A percentile compares a stretch with the other conserved stretches of the same genome.
Evolutionary conservation across 1,140 invertebrate species (phyloP).

Genomic region (Anoplolepis gracilipes): DNA sequence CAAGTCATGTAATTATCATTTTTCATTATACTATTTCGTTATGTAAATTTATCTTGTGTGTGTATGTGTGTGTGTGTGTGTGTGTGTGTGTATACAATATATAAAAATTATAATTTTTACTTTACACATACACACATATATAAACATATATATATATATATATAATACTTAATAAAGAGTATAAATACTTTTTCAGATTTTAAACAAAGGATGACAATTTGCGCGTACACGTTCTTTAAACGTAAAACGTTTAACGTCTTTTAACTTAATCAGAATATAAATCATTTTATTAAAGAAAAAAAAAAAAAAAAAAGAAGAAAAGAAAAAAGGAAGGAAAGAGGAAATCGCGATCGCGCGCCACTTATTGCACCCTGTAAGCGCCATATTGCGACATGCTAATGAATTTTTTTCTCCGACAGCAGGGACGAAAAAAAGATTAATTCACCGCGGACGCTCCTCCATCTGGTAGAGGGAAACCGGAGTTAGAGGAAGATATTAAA

Average conservation of each 20-base stretch:
- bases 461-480: constrained; percentile 40
- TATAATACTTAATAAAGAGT: not conserved
- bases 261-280: not conserved
- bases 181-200: not conserved
- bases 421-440: constrained; percentile 72
- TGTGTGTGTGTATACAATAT: not conserved
- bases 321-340: not conserved
- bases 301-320: constrained; percentile 4
- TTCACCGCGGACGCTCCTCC: constrained; percentile 61
- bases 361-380: constrained; percentile 46
- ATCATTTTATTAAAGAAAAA: constrained; percentile 21
- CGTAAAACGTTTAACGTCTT: not conserved
- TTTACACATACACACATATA: no score
- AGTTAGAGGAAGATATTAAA: constrained; percentile 75
- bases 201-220: not conserved
- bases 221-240: not conserved
- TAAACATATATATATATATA: no score
- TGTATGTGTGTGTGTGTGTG: no score
- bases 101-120: not conserved
- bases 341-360: constrained; percentile 38
- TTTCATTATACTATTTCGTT: not conserved
- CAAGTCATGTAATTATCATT: not conserved
- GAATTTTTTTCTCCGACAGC: constrained; percentile 73
- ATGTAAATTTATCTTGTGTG: not conserved
- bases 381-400: constrained; percentile 78